These are phyloP conservation scores for Clytia hemisphaerica DNA, from an alignment of 30 jellyfish, hydroid and myxozoan species.

Conservation along the genomic window DNA sequence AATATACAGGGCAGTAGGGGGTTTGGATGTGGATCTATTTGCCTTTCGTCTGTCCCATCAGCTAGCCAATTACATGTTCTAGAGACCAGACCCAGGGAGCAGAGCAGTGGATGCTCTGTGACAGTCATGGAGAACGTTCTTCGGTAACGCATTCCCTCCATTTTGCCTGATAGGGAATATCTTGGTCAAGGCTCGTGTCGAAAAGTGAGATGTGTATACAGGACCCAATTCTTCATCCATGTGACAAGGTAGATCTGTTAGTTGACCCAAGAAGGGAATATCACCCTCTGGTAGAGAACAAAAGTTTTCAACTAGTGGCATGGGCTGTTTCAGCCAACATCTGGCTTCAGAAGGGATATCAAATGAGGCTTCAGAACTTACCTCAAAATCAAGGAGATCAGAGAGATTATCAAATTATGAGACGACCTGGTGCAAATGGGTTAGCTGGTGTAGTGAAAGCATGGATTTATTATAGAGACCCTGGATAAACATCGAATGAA, in stretches of 20 bases:
- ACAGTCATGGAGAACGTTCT: conserved; percentile 3
- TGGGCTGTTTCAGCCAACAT: conserved; percentile 25
- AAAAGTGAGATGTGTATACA: too few species aligned
- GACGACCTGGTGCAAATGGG: conserved; percentile 31
- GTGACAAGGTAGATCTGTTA: background rate
- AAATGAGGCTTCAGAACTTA: conserved; percentile 25
- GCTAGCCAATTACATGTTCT: too few species aligned
- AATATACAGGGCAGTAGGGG: too few species aligned
- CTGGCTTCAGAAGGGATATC: conserved; percentile 16
- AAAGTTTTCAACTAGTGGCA: conserved; percentile 20
- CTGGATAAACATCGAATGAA: too few species aligned
- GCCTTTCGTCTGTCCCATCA: too few species aligned
- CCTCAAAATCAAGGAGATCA: conserved; percentile 18
- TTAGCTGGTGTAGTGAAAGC: too few species aligned
- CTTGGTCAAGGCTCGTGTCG: background rate
- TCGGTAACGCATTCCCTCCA: conserved; percentile 27
- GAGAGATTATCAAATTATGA: conserved; percentile 32
- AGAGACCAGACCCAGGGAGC: conserved; percentile 31
- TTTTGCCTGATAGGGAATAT: conserved; percentile 7
- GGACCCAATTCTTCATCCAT: too few species aligned
- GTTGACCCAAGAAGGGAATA: conserved; percentile 1
- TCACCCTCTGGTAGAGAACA: conserved; percentile 29
- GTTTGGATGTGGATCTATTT: too few species aligned
- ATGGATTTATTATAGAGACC: too few species aligned
- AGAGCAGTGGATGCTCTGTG: conserved; percentile 10